Percentiles rank a stretch among this genome's conserved stretches.
These are phyloP conservation scores for Antitype chi DNA, from an alignment of 2,888 invertebrate species.

Conservation along the genomic window DNA sequence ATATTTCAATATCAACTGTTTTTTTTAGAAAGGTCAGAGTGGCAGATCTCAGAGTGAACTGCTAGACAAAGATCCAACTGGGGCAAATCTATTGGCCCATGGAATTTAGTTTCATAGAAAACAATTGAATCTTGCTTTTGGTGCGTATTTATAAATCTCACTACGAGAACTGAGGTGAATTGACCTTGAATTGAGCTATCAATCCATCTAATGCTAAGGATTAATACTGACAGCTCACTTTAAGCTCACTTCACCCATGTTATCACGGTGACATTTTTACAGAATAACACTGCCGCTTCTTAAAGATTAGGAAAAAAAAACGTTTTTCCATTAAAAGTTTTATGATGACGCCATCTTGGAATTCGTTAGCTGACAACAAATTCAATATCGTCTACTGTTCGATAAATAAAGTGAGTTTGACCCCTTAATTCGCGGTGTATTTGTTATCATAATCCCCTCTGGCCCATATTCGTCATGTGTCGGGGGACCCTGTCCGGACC, in stretches of 20 bases:
- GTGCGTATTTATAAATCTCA: not conserved
- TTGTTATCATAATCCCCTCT: constrained; percentile 72
- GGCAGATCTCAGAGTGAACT: too few species aligned
- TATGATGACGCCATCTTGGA: constrained; percentile 8
- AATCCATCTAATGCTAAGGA: too few species aligned
- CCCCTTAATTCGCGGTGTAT: constrained; percentile 66
- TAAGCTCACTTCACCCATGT: too few species aligned
- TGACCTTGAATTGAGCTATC: too few species aligned
- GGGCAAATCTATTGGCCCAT: not conserved
- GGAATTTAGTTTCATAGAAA: not conserved
- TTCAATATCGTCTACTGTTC: constrained; percentile 59
- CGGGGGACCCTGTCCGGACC: constrained; percentile 48
- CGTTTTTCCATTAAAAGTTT: not conserved
- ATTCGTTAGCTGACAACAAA: constrained; percentile 41
- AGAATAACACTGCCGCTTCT: not conserved
- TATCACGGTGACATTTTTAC: too few species aligned
- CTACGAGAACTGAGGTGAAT: too few species aligned
- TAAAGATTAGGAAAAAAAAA: not conserved
- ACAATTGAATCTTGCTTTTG: not conserved
- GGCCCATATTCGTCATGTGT: constrained; percentile 72
- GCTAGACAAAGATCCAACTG: not conserved
- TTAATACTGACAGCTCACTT: too few species aligned
- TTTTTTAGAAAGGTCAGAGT: not conserved
- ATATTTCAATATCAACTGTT: not conserved
- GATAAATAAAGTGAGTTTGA: constrained; percentile 61